A percentile compares a stretch with the other conserved stretches of the same genome.
Conservation (phyloP, 2,797 vertebrate species). For the Delichon dasypus region DNA sequence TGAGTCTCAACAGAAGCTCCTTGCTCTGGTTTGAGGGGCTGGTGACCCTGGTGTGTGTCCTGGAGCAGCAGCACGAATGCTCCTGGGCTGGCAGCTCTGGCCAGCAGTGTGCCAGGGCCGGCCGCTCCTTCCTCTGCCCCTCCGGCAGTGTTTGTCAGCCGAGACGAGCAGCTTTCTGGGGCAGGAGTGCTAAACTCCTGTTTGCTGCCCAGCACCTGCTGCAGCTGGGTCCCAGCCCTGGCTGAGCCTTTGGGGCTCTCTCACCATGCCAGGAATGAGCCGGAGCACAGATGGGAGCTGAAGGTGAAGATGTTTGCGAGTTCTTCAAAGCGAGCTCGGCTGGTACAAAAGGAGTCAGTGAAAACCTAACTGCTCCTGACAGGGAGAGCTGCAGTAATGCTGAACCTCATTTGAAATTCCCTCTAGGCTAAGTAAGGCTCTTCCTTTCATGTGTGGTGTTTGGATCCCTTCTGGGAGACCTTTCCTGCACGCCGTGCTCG, state of each 20-base stretch:
- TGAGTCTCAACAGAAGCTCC: accelerated
- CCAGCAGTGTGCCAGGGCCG: accelerated
- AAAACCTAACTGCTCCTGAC: slow-evolving; percentile 37
- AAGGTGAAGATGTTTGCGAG: slow-evolving; percentile 39
- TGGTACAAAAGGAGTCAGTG: slow-evolving; percentile 40
- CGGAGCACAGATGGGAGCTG: neutral
- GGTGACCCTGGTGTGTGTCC: neutral
- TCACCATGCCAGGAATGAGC: accelerated
- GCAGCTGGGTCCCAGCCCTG: neutral
- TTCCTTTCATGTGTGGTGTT: slow-evolving; percentile 64
- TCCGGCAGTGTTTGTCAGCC: accelerated
- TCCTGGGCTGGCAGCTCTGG: neutral
- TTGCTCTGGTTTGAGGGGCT: neutral
- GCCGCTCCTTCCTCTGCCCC: neutral
- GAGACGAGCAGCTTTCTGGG: neutral
- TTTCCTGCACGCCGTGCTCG: neutral
- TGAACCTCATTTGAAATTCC: slow-evolving; percentile 69
- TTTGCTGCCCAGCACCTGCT: neutral
- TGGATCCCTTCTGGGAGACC: slow-evolving; percentile 60
- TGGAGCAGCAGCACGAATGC: neutral
- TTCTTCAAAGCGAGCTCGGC: slow-evolving; percentile 26
- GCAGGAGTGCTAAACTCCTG: neutral
- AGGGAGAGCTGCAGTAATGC: slow-evolving; percentile 36
- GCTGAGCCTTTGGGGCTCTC: neutral
- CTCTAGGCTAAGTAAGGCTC: slow-evolving; percentile 58